Evolutionary conservation across 2,888 invertebrate genomes (phyloP), one percentile per base, ranked within the genome.

Genomic region (Dryobotodes eremita): DNA sequence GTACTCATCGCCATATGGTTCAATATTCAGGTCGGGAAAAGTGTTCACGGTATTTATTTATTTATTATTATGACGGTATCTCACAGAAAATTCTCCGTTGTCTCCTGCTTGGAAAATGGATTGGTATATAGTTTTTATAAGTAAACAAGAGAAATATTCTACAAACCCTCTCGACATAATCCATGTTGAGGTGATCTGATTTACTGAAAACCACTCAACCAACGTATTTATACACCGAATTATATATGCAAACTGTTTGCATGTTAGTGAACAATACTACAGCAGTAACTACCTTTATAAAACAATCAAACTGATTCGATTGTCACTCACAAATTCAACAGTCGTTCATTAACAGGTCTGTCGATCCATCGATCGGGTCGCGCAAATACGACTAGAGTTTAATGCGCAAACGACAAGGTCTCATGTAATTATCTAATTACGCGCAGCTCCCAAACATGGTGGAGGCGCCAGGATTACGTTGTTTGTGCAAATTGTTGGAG

Each of bases 391-490:
- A 46, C 50, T 70, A 42, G 59, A 84, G 79, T 86, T 85, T 84
- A 84, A 85, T 79, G 87, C 79, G 87, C 85, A 84, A 84, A 83
- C 87, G 84, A 71, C 87, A 76, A 74, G 85, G 76, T 92, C 91
- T 92, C 92, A 92, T 93, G 93, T 94, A 95, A 95, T 95, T 94
- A 95, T 94, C 93, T 94, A 95, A 95, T 95, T 95, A 94, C 87
- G 90, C 90, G 90, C 91, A 88, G 66, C 66, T 74, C 84, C 85
- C 88, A 89, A 90, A 91, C 91, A 89, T 91, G 90, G 89, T 86
- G 90, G 90, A 88, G 90, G 91, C 90, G 76, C 68, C 92, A 89
- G 91, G 92, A 93, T 94, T 89, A 88, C 92, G 91, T 85, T 95
- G 94, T 95, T 95, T 95, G 92, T 88, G 86, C 91, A 94, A 95